Evolutionary conservation across 2,797 vertebrate genomes (phyloP).

Genomic region (Melanotaenia trifasciata): DNA sequence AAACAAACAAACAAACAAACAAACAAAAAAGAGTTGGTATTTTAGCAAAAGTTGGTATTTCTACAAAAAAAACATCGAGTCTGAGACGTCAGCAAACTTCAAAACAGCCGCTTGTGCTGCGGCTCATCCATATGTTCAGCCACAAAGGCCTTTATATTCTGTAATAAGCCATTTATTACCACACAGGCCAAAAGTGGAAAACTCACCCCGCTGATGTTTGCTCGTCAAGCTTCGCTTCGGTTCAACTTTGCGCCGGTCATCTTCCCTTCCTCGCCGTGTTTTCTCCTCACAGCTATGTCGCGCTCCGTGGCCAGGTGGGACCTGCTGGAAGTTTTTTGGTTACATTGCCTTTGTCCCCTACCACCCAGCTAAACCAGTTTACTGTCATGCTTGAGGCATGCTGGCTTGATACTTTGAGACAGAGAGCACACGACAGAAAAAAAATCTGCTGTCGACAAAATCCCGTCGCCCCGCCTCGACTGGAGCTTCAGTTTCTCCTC

Average conservation of each 20-base stretch:
- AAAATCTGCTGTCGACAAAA: conserved; percentile 14
- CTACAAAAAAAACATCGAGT: neutral
- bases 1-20: no score
- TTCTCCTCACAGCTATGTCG: neutral
- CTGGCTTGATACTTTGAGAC: conserved; percentile 39
- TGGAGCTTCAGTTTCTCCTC: conserved; percentile 11
- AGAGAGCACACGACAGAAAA: neutral
- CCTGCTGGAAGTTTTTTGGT: conserved; percentile 10
- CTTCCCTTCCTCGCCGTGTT: conserved; percentile 11
- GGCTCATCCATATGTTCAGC: neutral
- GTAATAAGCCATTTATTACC: neutral
- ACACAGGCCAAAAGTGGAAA: fast-evolving
- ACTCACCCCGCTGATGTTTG: conserved; percentile 40
- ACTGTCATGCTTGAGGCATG: conserved; percentile 72
- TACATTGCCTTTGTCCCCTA: conserved; percentile 10
- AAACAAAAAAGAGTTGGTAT: neutral
- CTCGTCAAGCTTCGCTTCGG: conserved; percentile 29
- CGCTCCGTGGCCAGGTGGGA: conserved; percentile 35
- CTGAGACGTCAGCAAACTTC: neutral
- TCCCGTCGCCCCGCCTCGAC: conserved; percentile 64
- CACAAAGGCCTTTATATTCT: neutral
- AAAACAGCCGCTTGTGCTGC: neutral
- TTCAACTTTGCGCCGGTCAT: conserved; percentile 45
- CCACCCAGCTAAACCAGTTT: conserved; percentile 75
- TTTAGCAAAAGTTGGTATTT: no score